phyloP scores from a whole-genome alignment of 2,113 vertebrate genomes.

The Columbina picui region DNA sequence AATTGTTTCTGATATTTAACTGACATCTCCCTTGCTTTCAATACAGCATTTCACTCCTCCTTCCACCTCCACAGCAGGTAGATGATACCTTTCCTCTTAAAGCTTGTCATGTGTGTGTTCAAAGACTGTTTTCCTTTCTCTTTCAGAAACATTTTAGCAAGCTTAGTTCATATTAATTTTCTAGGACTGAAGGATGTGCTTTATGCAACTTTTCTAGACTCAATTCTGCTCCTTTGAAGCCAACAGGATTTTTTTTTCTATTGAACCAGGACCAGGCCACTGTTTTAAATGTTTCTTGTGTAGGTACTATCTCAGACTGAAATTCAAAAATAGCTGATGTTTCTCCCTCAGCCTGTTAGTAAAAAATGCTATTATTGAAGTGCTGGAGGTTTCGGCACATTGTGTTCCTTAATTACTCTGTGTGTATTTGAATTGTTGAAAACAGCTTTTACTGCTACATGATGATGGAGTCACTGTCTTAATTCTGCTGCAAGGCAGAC shows the following conservation, averaged over 20 bases:
- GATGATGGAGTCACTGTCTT: background rate
- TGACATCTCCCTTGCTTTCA: background rate
- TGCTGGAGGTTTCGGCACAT: background rate
- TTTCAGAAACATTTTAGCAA: background rate
- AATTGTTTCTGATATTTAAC: background rate
- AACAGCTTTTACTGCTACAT: conserved; percentile 1
- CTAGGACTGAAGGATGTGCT: background rate
- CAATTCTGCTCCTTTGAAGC: background rate
- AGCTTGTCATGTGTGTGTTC: background rate
- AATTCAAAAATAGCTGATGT: background rate
- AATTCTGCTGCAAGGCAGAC: background rate
- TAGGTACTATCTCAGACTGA: background rate
- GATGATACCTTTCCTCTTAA: background rate
- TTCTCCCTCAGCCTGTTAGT: conserved; percentile 6
- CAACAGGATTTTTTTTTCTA: background rate
- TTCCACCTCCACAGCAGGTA: background rate
- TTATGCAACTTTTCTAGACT: background rate
- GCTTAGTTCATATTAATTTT: background rate
- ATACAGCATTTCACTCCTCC: background rate
- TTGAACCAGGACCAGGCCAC: background rate
- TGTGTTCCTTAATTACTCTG: conserved; percentile 24
- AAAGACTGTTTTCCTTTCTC: background rate
- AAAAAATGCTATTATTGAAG: background rate
- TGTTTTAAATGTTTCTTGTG: background rate
- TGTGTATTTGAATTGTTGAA: background rate